These are phyloP conservation scores for Parauchenoglanis ngamensis DNA, from an alignment of 2,797 vertebrate genomes.

Conservation along the genomic window DNA sequence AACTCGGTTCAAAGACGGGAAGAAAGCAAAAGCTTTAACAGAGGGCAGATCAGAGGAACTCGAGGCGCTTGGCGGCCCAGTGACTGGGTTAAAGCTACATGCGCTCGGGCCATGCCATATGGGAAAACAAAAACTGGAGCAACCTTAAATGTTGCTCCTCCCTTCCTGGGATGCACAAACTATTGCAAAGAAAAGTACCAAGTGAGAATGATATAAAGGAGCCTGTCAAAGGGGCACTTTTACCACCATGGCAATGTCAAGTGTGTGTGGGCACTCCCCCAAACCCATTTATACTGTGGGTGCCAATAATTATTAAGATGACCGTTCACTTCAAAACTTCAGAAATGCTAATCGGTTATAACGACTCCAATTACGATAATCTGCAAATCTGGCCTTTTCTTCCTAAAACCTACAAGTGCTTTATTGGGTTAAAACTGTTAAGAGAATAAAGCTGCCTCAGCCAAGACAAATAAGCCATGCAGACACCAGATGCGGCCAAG, in stretches of 20 bases:
- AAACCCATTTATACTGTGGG: background rate
- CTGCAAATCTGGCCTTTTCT: background rate
- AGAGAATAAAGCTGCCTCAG: slow-evolving; percentile 70
- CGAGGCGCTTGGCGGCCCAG: background rate
- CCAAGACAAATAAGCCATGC: slow-evolving; percentile 77
- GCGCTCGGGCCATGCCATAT: background rate
- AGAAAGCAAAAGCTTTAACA: slow-evolving; percentile 22
- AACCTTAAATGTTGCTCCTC: background rate
- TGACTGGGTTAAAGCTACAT: slow-evolving; percentile 30
- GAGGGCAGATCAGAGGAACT: slow-evolving; percentile 32
- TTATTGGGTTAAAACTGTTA: slow-evolving; percentile 31
- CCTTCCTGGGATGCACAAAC: background rate
- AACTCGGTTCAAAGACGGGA: slow-evolving; percentile 17
- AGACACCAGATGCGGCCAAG: slow-evolving; percentile 77
- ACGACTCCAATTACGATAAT: background rate
- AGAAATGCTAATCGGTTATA: background rate
- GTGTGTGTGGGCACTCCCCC: background rate
- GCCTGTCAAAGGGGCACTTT: background rate
- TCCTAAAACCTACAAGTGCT: background rate
- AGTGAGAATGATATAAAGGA: background rate
- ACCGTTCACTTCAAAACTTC: background rate
- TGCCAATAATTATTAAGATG: background rate
- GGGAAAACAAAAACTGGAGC: background rate
- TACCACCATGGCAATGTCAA: too few species aligned
- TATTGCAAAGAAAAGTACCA: background rate